Percentiles rank a stretch among this genome's conserved stretches.
Conservation (phyloP, 2,888 invertebrate genomes). For the Chrysotoxum bicinctum region DNA sequence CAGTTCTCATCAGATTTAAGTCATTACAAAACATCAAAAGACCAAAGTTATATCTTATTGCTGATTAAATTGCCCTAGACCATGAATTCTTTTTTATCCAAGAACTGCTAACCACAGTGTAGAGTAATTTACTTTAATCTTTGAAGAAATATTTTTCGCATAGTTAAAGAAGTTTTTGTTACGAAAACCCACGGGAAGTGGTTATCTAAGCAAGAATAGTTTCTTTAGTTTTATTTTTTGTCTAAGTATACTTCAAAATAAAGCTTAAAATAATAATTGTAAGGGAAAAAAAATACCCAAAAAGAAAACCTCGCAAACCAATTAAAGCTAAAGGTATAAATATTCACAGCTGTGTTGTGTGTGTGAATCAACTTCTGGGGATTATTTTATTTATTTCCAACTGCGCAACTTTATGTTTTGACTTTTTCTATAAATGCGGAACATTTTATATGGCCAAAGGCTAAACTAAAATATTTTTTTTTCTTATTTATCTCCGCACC, state of each 20-base stretch:
- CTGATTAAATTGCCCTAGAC: neutral
- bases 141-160: neutral
- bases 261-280: neutral
- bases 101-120: neutral
- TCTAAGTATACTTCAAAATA: neutral
- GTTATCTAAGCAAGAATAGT: neutral
- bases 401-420: conserved; percentile 46
- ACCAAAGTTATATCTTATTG: neutral
- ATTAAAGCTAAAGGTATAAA: conserved; percentile 27
- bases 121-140: neutral
- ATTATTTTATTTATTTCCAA: conserved; percentile 13
- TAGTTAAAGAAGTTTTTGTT: neutral
- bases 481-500: neutral
- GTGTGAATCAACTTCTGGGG: conserved; percentile 37
- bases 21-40: neutral
- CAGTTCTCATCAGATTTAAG: neutral
- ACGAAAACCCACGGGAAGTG: neutral
- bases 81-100: neutral
- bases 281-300: neutral
- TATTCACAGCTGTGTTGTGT: conserved; percentile 18
- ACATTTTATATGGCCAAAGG: conserved; percentile 26
- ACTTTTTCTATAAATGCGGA: conserved; percentile 58
- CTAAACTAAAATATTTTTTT: neutral
- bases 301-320: conserved; percentile 57
- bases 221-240: too few species aligned